Evolutionary conservation across 2,888 invertebrate genomes (phyloP).

Genomic region (Tetragonula carbonaria): DNA sequence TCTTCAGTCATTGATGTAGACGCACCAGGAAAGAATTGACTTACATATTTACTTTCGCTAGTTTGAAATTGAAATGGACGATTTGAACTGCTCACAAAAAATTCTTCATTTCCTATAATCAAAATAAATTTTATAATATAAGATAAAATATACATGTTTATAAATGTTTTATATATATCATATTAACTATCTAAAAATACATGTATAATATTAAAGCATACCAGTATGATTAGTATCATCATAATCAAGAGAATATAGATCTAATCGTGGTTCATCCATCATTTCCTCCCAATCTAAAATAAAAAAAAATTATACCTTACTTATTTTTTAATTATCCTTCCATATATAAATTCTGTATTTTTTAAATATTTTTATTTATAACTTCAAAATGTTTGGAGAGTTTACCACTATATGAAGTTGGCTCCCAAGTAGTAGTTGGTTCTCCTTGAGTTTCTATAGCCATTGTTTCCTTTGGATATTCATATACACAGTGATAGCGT

Average conservation of each 20-base stretch:
- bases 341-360: background rate
- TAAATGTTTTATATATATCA: background rate
- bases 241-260: slow-evolving; percentile 80
- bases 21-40: slow-evolving; percentile 90
- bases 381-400: background rate
- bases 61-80: slow-evolving; percentile 88
- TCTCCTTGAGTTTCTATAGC: slow-evolving; percentile 80
- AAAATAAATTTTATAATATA: slow-evolving; percentile 28
- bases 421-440: slow-evolving; percentile 75
- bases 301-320: background rate
- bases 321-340: background rate
- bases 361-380: background rate
- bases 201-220: slow-evolving; percentile 51
- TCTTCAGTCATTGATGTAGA: slow-evolving; percentile 60
- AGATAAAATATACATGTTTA: background rate
- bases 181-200: background rate
- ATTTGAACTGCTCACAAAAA: slow-evolving; percentile 90
- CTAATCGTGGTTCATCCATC: slow-evolving; percentile 81
- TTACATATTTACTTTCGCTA: slow-evolving; percentile 85
- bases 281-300: slow-evolving; percentile 82
- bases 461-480: slow-evolving; percentile 90
- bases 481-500: slow-evolving; percentile 93
- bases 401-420: slow-evolving; percentile 82
- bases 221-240: slow-evolving; percentile 79
- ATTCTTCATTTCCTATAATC: slow-evolving; percentile 86